Conservation (phyloP, 2,797 vertebrate species). For the Falco concolor region DNA sequence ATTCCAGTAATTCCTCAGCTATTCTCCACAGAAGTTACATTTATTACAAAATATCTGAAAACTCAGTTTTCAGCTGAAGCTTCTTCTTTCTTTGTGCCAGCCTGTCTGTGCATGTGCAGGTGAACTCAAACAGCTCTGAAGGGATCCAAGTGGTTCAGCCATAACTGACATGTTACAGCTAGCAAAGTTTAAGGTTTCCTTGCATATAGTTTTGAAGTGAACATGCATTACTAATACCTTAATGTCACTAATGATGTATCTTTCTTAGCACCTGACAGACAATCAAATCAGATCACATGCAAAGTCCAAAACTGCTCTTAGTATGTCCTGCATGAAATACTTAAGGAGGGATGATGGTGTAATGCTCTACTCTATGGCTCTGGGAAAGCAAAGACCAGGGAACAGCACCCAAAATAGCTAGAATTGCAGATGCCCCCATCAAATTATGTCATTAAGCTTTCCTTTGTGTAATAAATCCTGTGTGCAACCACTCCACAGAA, state of each 20-base stretch:
- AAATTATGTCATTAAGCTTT: not conserved
- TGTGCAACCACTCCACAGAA: not conserved
- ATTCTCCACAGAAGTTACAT: not conserved
- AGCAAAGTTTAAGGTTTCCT: not conserved
- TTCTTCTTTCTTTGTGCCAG: not conserved
- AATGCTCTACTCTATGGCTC: not conserved
- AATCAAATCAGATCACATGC: not conserved
- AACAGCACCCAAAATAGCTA: not conserved
- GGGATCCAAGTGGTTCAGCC: not conserved
- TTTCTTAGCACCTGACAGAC: not conserved
- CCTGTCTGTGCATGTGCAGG: not conserved
- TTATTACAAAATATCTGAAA: not conserved
- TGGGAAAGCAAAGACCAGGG: not conserved
- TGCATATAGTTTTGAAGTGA: not conserved
- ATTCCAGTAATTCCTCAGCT: not conserved
- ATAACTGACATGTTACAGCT: not conserved
- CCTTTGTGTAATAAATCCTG: not conserved
- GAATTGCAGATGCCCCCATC: not conserved
- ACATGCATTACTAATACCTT: not conserved
- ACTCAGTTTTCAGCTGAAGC: not conserved
- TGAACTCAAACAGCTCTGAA: not conserved
- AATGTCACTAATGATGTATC: not conserved
- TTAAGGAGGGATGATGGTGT: not conserved
- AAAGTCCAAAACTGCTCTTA: not conserved
- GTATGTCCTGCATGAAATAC: not conserved